These are phyloP conservation scores for Etheostoma perlongum DNA, from an alignment of 2,797 vertebrate genomes.

Conservation along the genomic window DNA sequence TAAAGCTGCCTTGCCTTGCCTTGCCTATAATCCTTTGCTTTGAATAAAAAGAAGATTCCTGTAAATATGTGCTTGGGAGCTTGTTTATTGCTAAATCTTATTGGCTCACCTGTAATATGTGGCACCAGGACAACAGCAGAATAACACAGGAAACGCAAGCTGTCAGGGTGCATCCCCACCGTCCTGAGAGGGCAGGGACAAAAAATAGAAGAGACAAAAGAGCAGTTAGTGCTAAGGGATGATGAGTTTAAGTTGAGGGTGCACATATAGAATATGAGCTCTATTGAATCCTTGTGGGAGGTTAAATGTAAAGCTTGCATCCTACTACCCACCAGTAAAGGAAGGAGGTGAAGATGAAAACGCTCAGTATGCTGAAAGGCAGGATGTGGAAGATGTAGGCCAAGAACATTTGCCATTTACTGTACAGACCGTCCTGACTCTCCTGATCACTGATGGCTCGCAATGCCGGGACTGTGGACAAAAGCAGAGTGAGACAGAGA, in stretches of 20 bases:
- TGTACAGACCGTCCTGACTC: conserved; percentile 95
- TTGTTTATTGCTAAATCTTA: background rate
- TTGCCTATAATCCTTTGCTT: background rate
- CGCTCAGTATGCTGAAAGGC: conserved; percentile 92
- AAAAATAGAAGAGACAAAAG: background rate
- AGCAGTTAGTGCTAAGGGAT: background rate
- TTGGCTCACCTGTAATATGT: conserved; percentile 90
- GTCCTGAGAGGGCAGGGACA: conserved; percentile 81
- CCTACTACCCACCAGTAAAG: conserved; percentile 90
- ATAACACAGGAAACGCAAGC: conserved; percentile 90
- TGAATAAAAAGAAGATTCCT: background rate
- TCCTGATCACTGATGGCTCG: conserved; percentile 94
- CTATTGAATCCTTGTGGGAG: background rate
- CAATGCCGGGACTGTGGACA: conserved; percentile 88
- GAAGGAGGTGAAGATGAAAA: conserved; percentile 89
- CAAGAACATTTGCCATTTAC: conserved; percentile 96
- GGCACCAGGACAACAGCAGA: conserved; percentile 90
- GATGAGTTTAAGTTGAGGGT: background rate
- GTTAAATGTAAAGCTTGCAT: background rate
- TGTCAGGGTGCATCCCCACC: conserved; percentile 89
- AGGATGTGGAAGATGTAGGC: conserved; percentile 93
- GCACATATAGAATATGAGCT: background rate
- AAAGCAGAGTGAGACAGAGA: background rate
- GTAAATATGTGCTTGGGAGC: background rate
- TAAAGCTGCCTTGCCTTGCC: too few species aligned